Percentiles rank a stretch among this genome's conserved stretches.
These are phyloP conservation scores for Peromyscus aztecus DNA, from an alignment of 2,797 vertebrate genomes.

Conservation along the genomic window DNA sequence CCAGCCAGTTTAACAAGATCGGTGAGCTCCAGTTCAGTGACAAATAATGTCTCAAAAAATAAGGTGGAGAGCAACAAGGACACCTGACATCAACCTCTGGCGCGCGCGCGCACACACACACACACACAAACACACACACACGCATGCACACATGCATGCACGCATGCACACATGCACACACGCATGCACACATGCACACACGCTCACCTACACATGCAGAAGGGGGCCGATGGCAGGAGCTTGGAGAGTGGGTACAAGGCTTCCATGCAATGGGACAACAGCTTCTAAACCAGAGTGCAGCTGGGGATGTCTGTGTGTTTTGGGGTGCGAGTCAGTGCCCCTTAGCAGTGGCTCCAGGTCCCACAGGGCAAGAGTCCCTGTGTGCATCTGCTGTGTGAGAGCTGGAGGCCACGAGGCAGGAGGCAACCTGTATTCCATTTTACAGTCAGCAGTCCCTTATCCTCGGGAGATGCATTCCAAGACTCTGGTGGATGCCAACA, in stretches of 20 bases:
- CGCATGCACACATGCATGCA: not conserved
- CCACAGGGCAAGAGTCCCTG: not conserved
- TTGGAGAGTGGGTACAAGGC: not conserved
- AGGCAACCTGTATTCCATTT: not conserved
- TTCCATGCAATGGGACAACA: not conserved
- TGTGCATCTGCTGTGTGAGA: not conserved
- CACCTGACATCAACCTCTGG: not conserved
- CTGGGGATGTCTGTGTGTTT: not conserved
- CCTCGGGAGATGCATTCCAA: not conserved
- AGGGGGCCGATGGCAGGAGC: not conserved
- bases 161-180: not conserved
- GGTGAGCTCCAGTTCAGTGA: not conserved
- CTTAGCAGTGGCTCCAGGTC: not conserved
- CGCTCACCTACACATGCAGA: not conserved
- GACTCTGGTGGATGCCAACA: not conserved
- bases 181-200: not conserved
- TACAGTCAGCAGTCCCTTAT: not conserved
- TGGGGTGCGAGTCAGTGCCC: not conserved
- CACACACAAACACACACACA: not conserved
- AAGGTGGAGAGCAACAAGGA: not conserved
- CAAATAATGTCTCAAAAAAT: not conserved
- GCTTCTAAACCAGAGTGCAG: not conserved
- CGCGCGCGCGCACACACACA: not conserved
- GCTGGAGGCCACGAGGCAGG: not conserved
- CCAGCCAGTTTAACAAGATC: not conserved